These are phyloP conservation scores for Megalops cyprinoides DNA, from an alignment of 2,797 vertebrate species.

Conservation along the genomic window DNA sequence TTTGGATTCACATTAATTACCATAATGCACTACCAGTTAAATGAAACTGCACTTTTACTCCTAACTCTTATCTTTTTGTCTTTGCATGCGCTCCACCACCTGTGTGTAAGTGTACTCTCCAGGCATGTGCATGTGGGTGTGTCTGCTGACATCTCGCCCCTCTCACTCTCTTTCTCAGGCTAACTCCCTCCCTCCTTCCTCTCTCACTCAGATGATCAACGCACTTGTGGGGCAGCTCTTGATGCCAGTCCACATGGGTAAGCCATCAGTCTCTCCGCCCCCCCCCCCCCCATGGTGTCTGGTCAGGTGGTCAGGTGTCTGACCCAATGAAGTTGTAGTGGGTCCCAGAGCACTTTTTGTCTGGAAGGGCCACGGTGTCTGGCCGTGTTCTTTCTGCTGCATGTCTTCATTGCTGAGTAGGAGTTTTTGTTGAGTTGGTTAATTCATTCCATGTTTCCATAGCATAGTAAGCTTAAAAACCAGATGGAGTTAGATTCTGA, in stretches of 20 bases:
- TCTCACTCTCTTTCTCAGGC: slow-evolving; percentile 49
- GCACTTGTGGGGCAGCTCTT: slow-evolving; percentile 88
- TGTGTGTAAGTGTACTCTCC: background rate
- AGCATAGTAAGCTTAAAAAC: background rate
- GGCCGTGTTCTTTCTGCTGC: background rate
- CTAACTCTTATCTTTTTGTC: background rate
- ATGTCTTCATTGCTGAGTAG: background rate
- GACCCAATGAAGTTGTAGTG: background rate
- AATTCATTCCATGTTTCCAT: background rate
- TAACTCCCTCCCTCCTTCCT: slow-evolving; percentile 72
- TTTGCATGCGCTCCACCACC: background rate
- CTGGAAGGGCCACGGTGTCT: background rate
- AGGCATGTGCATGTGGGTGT: background rate
- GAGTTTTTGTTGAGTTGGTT: background rate
- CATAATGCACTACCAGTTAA: too few species aligned
- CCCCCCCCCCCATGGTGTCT: too few species aligned
- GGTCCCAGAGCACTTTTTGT: background rate
- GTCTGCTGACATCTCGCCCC: background rate
- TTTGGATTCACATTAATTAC: too few species aligned
- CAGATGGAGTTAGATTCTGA: background rate
- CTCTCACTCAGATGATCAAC: slow-evolving; percentile 90
- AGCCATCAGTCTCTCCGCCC: slow-evolving; percentile 33
- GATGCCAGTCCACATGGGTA: slow-evolving; percentile 85
- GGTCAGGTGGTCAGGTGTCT: too few species aligned
- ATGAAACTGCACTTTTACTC: too few species aligned